Evolutionary conservation across 2,888 invertebrate species (phyloP), one percentile per base, ranked within the genome.

Genomic region (Pammene aurita): DNA sequence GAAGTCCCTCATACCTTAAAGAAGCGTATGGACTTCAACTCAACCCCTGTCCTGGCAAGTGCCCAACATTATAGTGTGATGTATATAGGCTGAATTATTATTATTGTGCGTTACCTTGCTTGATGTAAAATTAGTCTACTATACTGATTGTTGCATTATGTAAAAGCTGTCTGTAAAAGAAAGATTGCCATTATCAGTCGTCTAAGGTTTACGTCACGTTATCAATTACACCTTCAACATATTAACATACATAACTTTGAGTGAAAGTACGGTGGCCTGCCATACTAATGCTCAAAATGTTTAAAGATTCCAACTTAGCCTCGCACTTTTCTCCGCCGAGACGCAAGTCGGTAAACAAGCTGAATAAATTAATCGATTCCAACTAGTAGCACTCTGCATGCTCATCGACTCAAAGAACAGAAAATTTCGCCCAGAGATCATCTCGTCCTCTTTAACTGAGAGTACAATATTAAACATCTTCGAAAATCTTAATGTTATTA

Each of bases 201-300:
- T 77, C 77, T 75, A 76, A 75, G 77, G 80, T 88, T 89, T 88
- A 88, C 87, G 89, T 91, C 87, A 92, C 87, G 78, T 84, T 87
- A 89, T 87, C 86, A 87, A 87, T 86, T 83, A 84, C 84, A 85
- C 85, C 87, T 86, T 84, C 81, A 68, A 80, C 80, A 81, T 84
- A 87, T 90, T 90, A 90, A 88, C 86, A 89, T 84, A 91, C 90
- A 89, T 90, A 91, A 92, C 89, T 85, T 86, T 82, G 84, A 91
- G 92, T 92, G 92, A 92, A 92, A 92, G 92, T 92, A 84, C 77
- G 84, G 80, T 81, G 80, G 86, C 84, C 80, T 77, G 76, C 83
- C 90, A 92, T 92, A 91, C 91, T 90, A 91, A 92, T 92, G 89
- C 79, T 85, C 80, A 84, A 88, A 90, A 87, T 86, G 83, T 83